Evolutionary conservation across 2,113 vertebrate genomes (phyloP).

Genomic region (Anhinga rufa): DNA sequence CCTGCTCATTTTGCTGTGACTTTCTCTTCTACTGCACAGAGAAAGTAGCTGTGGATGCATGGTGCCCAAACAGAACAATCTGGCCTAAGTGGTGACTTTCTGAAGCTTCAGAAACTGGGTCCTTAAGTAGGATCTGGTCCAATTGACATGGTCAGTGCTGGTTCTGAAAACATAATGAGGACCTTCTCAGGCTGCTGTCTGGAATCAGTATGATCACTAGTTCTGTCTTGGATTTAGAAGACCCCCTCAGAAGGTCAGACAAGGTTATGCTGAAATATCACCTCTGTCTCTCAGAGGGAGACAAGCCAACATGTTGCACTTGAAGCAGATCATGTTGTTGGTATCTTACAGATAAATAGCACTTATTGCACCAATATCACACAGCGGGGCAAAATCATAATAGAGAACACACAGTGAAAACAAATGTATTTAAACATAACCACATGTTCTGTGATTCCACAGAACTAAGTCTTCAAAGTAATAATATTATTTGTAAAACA

Average conservation of each 20-base stretch:
- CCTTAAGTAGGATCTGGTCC: not conserved
- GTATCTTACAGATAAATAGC: slow-evolving; percentile 22
- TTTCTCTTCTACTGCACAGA: not conserved
- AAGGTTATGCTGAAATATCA: not conserved
- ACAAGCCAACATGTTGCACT: not conserved
- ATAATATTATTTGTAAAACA: slow-evolving; percentile 55
- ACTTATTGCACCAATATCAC: slow-evolving; percentile 2
- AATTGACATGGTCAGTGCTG: not conserved
- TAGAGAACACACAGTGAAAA: slow-evolving; percentile 15
- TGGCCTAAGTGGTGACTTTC: not conserved
- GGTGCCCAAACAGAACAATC: not conserved
- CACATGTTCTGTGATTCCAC: slow-evolving; percentile 26
- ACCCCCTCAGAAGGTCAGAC: not conserved
- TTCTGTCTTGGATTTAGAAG: not conserved
- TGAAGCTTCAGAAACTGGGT: not conserved
- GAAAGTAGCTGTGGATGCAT: not conserved
- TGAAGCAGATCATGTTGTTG: not conserved
- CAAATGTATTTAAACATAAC: slow-evolving; percentile 51
- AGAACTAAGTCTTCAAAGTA: slow-evolving; percentile 31
- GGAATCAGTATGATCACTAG: not conserved
- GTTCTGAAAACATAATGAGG: not conserved
- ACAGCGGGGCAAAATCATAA: slow-evolving; percentile 26
- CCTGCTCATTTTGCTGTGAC: not conserved
- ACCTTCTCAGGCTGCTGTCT: not conserved
- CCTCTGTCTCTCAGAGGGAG: not conserved